Evolutionary conservation across 2,888 invertebrate species (phyloP).

Genomic region (Diloba caeruleocephala): DNA sequence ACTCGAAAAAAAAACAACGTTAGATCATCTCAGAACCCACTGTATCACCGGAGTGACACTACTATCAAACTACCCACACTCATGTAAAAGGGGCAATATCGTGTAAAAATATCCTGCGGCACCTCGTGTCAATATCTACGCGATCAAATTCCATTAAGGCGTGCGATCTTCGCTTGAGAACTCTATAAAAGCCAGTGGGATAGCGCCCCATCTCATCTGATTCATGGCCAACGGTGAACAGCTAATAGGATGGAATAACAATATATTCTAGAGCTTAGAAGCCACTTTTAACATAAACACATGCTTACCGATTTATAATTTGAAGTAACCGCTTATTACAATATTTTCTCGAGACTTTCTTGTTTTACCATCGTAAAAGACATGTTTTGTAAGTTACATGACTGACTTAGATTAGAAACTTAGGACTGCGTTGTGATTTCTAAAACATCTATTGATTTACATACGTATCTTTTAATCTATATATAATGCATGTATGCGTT

Average conservation of each 20-base stretch:
- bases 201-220: conserved; percentile 48
- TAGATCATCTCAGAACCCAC: conserved; percentile 25
- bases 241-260: conserved; percentile 48
- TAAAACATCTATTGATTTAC: conserved; percentile 17
- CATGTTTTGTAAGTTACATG: conserved; percentile 9
- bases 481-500: no score
- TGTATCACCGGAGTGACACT: conserved; percentile 38
- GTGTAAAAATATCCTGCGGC: conserved; percentile 62
- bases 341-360: conserved; percentile 7
- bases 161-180: conserved; percentile 53
- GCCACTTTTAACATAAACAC: conserved; percentile 17
- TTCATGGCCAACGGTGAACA: conserved; percentile 38
- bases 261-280: conserved; percentile 37
- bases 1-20: conserved; percentile 16
- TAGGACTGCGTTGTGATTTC: conserved; percentile 12
- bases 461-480: conserved; percentile 1
- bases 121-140: conserved; percentile 63
- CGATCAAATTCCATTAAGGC: conserved; percentile 69
- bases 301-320: conserved; percentile 7
- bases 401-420: conserved; percentile 21
- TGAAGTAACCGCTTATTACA: conserved; percentile 12
- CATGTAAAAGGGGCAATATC: conserved; percentile 50
- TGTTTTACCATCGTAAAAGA: neutral
- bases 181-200: conserved; percentile 57
- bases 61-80: conserved; percentile 36